Percentiles rank a stretch among this genome's conserved stretches.
Conservation (phyloP, 2,113 vertebrate species). For the Noturus placidus region DNA sequence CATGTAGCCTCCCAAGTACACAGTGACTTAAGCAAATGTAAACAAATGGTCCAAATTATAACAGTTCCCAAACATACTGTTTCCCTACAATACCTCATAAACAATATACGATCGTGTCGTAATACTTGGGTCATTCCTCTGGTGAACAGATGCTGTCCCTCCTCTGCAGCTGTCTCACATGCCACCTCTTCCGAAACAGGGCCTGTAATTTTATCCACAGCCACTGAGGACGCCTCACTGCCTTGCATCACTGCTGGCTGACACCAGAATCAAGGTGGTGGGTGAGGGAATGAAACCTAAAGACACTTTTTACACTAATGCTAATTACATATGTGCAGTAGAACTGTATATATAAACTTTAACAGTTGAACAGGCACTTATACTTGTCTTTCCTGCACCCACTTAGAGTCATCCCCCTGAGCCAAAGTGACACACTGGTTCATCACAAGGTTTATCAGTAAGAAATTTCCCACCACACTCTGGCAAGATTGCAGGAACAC, state of each 20-base stretch:
- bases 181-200: slow-evolving; percentile 41
- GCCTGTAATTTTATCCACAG: slow-evolving; percentile 32
- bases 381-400: no score
- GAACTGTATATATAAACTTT: neutral
- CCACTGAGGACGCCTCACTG: slow-evolving; percentile 33
- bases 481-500: slow-evolving; percentile 29
- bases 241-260: slow-evolving; percentile 19
- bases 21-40: slow-evolving; percentile 45
- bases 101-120: slow-evolving; percentile 47
- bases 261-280: neutral
- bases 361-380: no score
- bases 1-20: slow-evolving; percentile 34
- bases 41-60: slow-evolving; percentile 52
- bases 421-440: neutral
- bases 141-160: slow-evolving; percentile 52
- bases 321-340: neutral
- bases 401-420: neutral
- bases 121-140: slow-evolving; percentile 45
- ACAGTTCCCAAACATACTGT: slow-evolving; percentile 46
- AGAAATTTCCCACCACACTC: neutral
- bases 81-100: slow-evolving; percentile 50
- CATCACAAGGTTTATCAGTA: neutral
- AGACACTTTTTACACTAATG: neutral
- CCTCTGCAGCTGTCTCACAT: slow-evolving; percentile 48
- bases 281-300: neutral